Base-by-base conservation (phyloP, 2,113 vertebrate genomes). In the Oryzias javanicus region DNA sequence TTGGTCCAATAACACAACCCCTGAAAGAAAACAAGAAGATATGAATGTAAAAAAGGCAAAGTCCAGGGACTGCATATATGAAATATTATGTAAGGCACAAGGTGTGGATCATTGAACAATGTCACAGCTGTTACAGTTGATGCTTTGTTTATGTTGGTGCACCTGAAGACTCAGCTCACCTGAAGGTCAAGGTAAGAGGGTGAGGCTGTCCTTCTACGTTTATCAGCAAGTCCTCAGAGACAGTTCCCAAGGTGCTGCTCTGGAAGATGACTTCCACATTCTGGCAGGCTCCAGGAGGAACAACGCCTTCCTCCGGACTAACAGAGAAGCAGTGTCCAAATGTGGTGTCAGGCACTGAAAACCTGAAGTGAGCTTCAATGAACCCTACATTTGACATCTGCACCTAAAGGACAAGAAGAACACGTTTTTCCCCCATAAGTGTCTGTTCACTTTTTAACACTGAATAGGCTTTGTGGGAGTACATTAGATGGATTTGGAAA, bases 181-280 rank as follows among this genome's bases (percentile, higher is more conserved):
- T 92, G 72, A 97, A 85, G 4, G 85, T 93, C 58, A 98, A 13
- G 47, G 22, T 86, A 14, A 87, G 82, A 46, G 81, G 90, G 16
- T 86, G 54, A 0, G 90, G 87, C 29, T 87, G 86, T 44, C 91
- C 92, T 1, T 55, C 76, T 55, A 96, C 89, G 25, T 1, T 55
- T 27, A 98, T 81, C n/a, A 76, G 63, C 60, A 98, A 89, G 27
- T 94, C 85, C 67, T 97, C 94, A 0, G 60, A 85, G 53, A 98
- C 95, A 3, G 42, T 27, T 14, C 93, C 96, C 64, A 95, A 51
- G 24, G 83, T 60, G 53, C 29, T 2, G 73, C 92, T 89, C 17
- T 60, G 63, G 83, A 97, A 96, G 59, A 78, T 84, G 67, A 98
- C 90, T 49, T 80, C 77, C 16, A 96, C 51, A 48, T 74, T 79